Base-by-base conservation (phyloP, 2,888 invertebrate genomes). In the Cantharis rufa region DNA sequence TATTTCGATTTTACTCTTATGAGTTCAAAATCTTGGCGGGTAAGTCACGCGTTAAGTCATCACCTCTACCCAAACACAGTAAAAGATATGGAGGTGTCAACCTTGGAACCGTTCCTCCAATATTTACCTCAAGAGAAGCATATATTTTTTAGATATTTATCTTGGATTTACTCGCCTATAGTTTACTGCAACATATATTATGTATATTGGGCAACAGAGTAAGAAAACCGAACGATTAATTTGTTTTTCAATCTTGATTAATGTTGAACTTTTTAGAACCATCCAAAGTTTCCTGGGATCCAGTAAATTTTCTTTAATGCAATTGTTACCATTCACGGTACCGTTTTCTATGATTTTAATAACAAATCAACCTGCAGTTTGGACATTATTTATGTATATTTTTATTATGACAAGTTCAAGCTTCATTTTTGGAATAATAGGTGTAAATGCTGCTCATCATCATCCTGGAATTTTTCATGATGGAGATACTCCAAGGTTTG, bases 391-490 rank as follows among this genome's bases (percentile, higher is more conserved):
- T 15, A 87, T 88, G 80, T 94, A 93, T 92, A 48, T 91, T 0
- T 94, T 93, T 92, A 78, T 91, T 0, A 86, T 89, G 79, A 90
- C 92, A 11, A 85, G 90, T 21, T 89, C 89, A 1, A 93, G 94
- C 82, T 89, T 92, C 61, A 79, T 90, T 0, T 94, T 95, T 84
- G 89, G 88, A 13, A 81, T 91, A 1, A 91, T 94, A 75, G 94
- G 92, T 1, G 83, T 94, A 1, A 94, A 92, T 84, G 94, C 94
- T 0, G 94, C 93, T 1, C 95, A 95, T 88, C 95, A 95, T 84
- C 94, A 95, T 85, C 94, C 95, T 1, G 91, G 91, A 32, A 93
- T 95, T 76, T 93, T 93, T 83, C 95, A 95, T 84, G 95, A 95
- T 83, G 95, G 95, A 2, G 95, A 96, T 86, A 87, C 91, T 71